Percentiles rank a stretch among this genome's conserved stretches.
Evolutionary conservation across 92 coral and sea anemone species (phyloP).

Genomic region (Epizoanthus stellaris): DNA sequence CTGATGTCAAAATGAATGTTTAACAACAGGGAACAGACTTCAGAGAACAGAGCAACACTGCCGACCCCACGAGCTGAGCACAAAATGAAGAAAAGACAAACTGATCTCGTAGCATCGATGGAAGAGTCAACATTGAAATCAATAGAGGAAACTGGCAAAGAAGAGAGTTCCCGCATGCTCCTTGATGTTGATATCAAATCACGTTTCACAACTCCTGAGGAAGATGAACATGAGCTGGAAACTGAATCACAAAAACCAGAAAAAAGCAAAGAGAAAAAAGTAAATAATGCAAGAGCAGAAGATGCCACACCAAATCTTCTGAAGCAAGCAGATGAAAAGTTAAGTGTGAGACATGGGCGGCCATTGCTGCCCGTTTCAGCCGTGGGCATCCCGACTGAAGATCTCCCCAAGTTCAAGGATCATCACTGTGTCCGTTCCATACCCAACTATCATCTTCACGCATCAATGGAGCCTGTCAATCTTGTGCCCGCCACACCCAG

Average conservation of each 20-base stretch:
- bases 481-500: conserved; percentile 72
- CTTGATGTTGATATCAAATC: conserved; percentile 84
- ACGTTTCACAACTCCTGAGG: conserved; percentile 77
- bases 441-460: conserved; percentile 78
- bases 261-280: not conserved
- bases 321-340: conserved; percentile 52
- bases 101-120: conserved; percentile 6
- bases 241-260: conserved; percentile 31
- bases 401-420: conserved; percentile 38
- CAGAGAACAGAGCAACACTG: conserved; percentile 5
- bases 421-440: conserved; percentile 91
- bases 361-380: conserved; percentile 57
- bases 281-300: conserved; percentile 7
- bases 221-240: conserved; percentile 46
- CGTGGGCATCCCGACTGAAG: conserved; percentile 77
- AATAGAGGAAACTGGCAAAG: conserved; percentile 40
- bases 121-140: not conserved
- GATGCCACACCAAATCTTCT: conserved; percentile 11
- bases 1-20: not conserved
- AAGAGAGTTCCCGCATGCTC: conserved; percentile 63
- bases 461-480: conserved; percentile 89
- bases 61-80: conserved; percentile 32
- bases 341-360: conserved; percentile 50
- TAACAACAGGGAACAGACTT: not conserved
- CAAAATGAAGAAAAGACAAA: conserved; percentile 13